Conservation (phyloP, 2,888 invertebrate genomes). For the Rhabditophanes sp. region DNA sequence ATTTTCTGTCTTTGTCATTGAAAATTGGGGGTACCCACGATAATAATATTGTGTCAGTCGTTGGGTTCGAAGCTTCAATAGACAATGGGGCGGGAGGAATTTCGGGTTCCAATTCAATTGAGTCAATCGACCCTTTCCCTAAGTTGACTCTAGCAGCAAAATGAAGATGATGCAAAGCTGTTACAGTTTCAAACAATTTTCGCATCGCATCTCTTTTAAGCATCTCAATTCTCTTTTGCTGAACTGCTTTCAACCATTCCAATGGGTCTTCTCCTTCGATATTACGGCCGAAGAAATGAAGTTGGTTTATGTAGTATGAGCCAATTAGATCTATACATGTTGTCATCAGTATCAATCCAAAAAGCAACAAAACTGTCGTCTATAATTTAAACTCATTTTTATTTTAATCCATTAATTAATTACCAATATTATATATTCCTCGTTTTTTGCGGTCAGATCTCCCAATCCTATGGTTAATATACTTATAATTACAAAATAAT, state of each 20-base stretch:
- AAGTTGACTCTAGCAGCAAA: constrained; percentile 17
- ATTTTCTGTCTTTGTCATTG: constrained; percentile 28
- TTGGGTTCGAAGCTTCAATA: constrained; percentile 32
- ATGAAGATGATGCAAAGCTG: constrained; percentile 35
- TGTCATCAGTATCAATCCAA: constrained; percentile 80
- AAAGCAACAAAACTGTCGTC: constrained; percentile 74
- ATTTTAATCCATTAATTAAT: constrained; percentile 46
- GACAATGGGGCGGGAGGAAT: no score
- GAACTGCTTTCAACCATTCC: constrained; percentile 41
- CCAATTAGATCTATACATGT: constrained; percentile 94
- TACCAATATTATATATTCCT: neutral
- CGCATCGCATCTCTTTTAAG: constrained; percentile 44
- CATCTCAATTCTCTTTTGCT: constrained; percentile 34
- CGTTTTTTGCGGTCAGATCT: neutral
- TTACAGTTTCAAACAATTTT: constrained; percentile 39
- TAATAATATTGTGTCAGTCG: constrained; percentile 35
- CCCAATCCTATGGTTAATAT: neutral
- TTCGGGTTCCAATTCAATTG: no score
- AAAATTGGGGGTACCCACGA: constrained; percentile 32
- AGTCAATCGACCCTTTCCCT: no score
- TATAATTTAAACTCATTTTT: constrained; percentile 74
- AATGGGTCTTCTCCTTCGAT: constrained; percentile 38
- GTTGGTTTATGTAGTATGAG: constrained; percentile 46
- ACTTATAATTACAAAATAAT: neutral
- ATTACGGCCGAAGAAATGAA: constrained; percentile 41